Base-by-base conservation (phyloP, 2,797 vertebrate species). In the Cetoscarus ocellatus region DNA sequence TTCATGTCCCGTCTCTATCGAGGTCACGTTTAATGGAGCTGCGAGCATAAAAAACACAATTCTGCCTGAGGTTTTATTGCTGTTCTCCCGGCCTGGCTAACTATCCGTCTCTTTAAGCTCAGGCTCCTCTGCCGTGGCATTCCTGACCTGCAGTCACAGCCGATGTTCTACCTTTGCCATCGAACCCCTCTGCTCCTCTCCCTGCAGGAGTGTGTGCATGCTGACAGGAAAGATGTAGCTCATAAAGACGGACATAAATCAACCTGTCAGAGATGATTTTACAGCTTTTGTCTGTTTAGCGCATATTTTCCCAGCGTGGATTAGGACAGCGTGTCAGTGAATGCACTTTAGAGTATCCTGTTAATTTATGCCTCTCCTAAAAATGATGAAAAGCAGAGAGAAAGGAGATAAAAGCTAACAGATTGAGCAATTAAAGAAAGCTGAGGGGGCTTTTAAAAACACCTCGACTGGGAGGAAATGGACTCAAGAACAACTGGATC, bases 1-100 rank as follows among this genome's bases (percentile, higher is more conserved):
- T 85, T 89, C 75, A 84, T 87, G 79, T 78, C 64, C 75, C 14
- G 52, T 61, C 82, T 84, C 73, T 62, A 71, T 78, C 50, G 70
- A 89, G 90, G 86, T 90, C 84, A 80, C 39, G 68, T 90, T 91
- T 89, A 88, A 91, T 89, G 86, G 86, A 86, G 80, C 79, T 1
- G 59, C 14, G 66, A 70, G 59, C 76, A 71, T 60, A 27, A 76
- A 86, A 75, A 72, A 69, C 70, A 61, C 53, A 67, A 61, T 59
- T 74, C 78, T 80, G 76, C 66, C 63, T 75, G 57, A 40, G 79
- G 6, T 39, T 84, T 88, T 75, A 89, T 81, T 77, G 76, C 82
- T 11, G 40, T 67, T 83, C 59, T 61, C 54, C 48, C 38, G 48
- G 75, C 80, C 77, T 17, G 77, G 80, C 69, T 75, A 80, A 82